Conservation (phyloP, 2,113 vertebrate genomes). For the Gopherus evgoodei region DNA sequence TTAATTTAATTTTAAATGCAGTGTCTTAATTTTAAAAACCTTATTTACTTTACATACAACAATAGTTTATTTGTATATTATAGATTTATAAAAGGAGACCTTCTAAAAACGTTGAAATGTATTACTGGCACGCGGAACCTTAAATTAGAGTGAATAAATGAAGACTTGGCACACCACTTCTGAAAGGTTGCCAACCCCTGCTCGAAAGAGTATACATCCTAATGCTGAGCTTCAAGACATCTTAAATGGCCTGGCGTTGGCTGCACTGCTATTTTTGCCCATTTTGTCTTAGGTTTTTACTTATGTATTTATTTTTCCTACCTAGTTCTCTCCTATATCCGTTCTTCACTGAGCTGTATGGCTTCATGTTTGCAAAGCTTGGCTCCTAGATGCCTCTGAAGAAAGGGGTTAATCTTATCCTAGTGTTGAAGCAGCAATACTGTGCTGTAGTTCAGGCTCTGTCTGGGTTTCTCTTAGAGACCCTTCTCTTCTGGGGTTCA, state of each 20-base stretch:
- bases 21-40: no score
- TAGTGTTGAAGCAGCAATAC: not conserved
- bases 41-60: no score
- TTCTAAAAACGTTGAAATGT: no score
- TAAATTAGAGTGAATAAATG: no score
- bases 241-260: not conserved
- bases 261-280: not conserved
- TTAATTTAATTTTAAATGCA: no score
- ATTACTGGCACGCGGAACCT: no score
- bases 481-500: not conserved
- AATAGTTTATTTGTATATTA: no score
- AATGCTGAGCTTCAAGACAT: not conserved
- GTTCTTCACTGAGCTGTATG: not conserved
- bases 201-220: not conserved
- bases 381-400: not conserved
- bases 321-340: not conserved
- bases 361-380: not conserved
- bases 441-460: rapidly evolving
- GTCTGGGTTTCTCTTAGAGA: not conserved
- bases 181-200: no score
- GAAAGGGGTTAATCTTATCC: not conserved
- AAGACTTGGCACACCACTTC: no score
- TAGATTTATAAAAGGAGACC: no score
- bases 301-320: not conserved
- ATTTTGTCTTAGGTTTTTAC: not conserved